phyloP scores from a whole-genome alignment of 2,113 vertebrate genomes.

The Corydoras sp. region DNA sequence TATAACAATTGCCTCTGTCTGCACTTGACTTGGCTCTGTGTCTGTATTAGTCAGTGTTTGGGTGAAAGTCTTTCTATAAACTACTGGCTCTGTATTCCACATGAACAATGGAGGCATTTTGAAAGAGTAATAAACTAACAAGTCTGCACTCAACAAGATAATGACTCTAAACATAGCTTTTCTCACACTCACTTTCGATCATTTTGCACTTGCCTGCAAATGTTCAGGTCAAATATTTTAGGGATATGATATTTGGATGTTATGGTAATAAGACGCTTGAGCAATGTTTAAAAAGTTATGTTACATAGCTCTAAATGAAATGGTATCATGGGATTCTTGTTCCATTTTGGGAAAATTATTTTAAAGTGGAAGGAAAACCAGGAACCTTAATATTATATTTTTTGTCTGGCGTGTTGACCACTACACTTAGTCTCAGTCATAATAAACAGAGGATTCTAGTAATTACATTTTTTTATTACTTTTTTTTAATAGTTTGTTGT shows the following conservation, averaged over 20 bases:
- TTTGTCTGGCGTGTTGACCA: no score
- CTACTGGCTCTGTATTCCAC: conserved; percentile 47
- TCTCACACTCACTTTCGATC: conserved; percentile 19
- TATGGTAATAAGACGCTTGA: not conserved
- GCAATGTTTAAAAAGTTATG: no score
- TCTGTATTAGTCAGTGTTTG: conserved; percentile 38
- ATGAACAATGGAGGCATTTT: conserved; percentile 42
- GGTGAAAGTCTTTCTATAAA: conserved; percentile 53
- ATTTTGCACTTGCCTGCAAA: conserved; percentile 28
- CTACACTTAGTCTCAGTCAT: no score
- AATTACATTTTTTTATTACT: no score
- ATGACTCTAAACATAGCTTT: conserved; percentile 33
- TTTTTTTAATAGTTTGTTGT: no score
- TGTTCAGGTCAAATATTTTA: conserved; percentile 25
- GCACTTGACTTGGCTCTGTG: conserved; percentile 50
- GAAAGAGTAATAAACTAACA: conserved; percentile 34
- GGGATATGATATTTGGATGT: conserved; percentile 31
- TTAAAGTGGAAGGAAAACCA: no score
- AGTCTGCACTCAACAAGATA: conserved; percentile 56
- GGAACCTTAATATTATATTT: no score
- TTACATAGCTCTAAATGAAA: no score
- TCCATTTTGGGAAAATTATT: no score
- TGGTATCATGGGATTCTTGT: no score
- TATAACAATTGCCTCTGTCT: conserved; percentile 54
- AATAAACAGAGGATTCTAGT: no score